These are phyloP conservation scores for Isotomurus palustris DNA, from an alignment of 2,888 invertebrate species.

Conservation along the genomic window DNA sequence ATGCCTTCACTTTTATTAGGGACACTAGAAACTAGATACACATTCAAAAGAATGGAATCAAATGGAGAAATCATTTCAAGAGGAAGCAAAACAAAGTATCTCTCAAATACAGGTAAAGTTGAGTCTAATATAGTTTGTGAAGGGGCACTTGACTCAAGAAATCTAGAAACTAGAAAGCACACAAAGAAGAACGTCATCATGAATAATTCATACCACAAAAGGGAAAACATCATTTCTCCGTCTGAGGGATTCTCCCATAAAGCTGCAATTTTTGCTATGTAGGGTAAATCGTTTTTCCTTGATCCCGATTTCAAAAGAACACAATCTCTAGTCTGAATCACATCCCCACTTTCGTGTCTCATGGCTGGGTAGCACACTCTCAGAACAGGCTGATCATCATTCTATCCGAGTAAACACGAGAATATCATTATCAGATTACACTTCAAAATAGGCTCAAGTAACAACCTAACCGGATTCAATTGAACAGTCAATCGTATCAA, in stretches of 20 bases:
- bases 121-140: not conserved
- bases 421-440: not conserved
- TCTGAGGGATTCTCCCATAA: constrained; percentile 93
- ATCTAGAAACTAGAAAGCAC: not conserved
- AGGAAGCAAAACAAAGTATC: not conserved
- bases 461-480: no score
- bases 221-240: constrained; percentile 58
- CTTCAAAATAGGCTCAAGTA: no score
- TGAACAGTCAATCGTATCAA: not conserved
- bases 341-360: constrained; percentile 82
- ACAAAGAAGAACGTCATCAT: not conserved
- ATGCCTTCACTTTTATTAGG: no score
- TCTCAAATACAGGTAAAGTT: not conserved
- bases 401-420: constrained; percentile 54
- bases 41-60: not conserved
- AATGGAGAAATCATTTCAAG: no score
- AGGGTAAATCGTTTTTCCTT: constrained; percentile 80
- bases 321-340: constrained; percentile 81
- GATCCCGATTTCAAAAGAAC: constrained; percentile 64
- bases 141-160: not conserved
- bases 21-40: not conserved
- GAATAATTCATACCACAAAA: constrained; percentile 37
- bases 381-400: constrained; percentile 67
- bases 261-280: constrained; percentile 88
- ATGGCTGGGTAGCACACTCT: constrained; percentile 86